Evolutionary conservation across 2,888 invertebrate genomes (phyloP), one percentile per base, ranked within the genome.

Genomic region (Caenorhabditis angaria): DNA sequence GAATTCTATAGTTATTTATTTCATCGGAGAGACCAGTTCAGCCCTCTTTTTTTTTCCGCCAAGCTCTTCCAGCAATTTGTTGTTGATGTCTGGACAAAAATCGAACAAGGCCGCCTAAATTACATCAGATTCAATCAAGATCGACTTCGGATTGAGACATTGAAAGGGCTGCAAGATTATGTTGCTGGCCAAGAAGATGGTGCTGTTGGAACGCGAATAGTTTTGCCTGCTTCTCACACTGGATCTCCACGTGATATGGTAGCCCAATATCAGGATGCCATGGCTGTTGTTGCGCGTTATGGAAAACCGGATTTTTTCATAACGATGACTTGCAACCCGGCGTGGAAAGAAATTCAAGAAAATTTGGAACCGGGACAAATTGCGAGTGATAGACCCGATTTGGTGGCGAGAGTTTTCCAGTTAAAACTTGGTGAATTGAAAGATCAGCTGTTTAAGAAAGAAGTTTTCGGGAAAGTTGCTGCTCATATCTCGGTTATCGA

Each of bases 191-290:
- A 60, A 14, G 65, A 65, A 27, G 0, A 5, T 8, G 65, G 60
- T 47, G 6, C 55, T 1, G 28, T 64, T 41, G 85, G 83, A 5
- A 66, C 50, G 4, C 35, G 74, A 12, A 61, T 80, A 12, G 65
- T 86, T 10, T 73, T 88, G 2, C 87, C 88, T 3, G 55, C 83
- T 25, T 65, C 72, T 6, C 81, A 75, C 58, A 81, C 72, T 4
- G 88, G 88, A 24, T 81, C 88, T 18, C 88, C 88, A 58, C 72
- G 88, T 10, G 82, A 88, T 53, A 85, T 86, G 85, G 56, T 61
- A 10, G 70, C 77, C 55, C 63, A 76, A n/a, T 74, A 67, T 35
- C 79, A 82, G 61, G 83, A 86, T 71, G 83, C 83, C 2, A 82
- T 87, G 78, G 54, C 80, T 12, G 77, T 82, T 50, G 83, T 85